Conservation (phyloP, 2,888 invertebrate genomes). For the Philonicus albiceps region DNA sequence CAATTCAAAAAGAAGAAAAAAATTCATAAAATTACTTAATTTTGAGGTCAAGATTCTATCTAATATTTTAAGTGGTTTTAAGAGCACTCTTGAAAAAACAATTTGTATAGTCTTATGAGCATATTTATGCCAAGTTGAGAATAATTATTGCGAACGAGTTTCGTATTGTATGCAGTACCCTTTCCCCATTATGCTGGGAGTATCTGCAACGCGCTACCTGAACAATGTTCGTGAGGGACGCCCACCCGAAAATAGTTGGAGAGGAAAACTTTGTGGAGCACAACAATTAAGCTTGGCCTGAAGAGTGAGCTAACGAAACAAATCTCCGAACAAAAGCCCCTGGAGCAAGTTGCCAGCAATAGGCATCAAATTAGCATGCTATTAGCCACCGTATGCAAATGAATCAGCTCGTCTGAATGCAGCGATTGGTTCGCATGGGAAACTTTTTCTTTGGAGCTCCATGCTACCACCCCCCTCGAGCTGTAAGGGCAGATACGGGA, state of each 20-base stretch:
- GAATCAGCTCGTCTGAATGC: not conserved
- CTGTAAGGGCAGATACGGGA: not conserved
- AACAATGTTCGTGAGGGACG: not conserved
- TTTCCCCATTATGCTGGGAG: not conserved
- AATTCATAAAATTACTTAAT: not conserved
- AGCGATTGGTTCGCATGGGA: not conserved
- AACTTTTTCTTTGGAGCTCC: not conserved
- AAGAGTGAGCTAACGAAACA: not conserved
- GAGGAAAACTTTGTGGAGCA: not conserved
- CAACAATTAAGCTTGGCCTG: not conserved
- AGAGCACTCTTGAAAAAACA: not conserved
- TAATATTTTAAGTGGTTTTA: not conserved
- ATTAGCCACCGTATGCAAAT: constrained; percentile 4
- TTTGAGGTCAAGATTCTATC: not conserved
- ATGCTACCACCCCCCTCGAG: too few species aligned
- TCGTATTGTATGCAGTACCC: not conserved
- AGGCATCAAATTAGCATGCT: constrained; percentile 4
- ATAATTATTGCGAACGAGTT: not conserved
- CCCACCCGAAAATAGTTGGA: not conserved
- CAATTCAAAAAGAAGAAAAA: too few species aligned
- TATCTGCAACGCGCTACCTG: not conserved
- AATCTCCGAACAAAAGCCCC: not conserved
- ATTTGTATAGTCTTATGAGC: not conserved
- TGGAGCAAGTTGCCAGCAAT: not conserved
- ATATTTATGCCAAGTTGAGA: not conserved